Base-by-base conservation (phyloP, 1,140 invertebrate species). In the Diorhabda sublineata region DNA sequence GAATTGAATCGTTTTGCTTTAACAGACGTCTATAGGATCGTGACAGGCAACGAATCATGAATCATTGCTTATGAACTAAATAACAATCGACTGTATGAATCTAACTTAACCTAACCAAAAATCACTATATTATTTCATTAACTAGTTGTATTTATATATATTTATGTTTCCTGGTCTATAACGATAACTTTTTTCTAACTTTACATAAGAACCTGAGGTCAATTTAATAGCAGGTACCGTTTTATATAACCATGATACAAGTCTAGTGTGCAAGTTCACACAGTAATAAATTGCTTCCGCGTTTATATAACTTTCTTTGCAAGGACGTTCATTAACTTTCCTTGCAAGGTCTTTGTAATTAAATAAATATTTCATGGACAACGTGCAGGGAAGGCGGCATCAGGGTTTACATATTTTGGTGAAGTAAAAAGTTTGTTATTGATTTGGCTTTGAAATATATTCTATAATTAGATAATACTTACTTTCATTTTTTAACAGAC, bases 301-400 rank as follows among this genome's bases (percentile, higher is more conserved):
- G 47, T 52, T 52, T 52, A 52, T 52, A 52, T 57, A 45, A 60
- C 67, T 69, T 69, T 69, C 67, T 58, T 44, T 64, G 44, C 67
- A 69, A 64, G 67, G 67, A 69, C 67, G 67, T 62, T 52, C 59
- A 42, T 45, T 42, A 45, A 11, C 5, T 60, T 60, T 52, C 11
- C 8, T 57, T 60, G 52, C 67, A 69, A 58, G 47, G 61, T 62
- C 67, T 11, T n/a, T 2, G 3, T 8, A 44, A 68, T 60, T 45
- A 52, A 67, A 43, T 5, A 42, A 2, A 7, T 42, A 42, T 42
- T 63, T 63, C 61, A 63, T 8, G 61, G 61, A 63, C 42, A 63
- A 9, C 7, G 59, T 3, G n/a, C 47, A 52, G 47, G n/a, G 47
- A 52, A 52, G 6, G 4, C 26, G 26, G 26, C 26, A 26, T 26